Percentiles rank a stretch among this genome's conserved stretches.
Evolutionary conservation across 2,113 vertebrate species (phyloP).

Genomic region (Corynorhinus townsendii): DNA sequence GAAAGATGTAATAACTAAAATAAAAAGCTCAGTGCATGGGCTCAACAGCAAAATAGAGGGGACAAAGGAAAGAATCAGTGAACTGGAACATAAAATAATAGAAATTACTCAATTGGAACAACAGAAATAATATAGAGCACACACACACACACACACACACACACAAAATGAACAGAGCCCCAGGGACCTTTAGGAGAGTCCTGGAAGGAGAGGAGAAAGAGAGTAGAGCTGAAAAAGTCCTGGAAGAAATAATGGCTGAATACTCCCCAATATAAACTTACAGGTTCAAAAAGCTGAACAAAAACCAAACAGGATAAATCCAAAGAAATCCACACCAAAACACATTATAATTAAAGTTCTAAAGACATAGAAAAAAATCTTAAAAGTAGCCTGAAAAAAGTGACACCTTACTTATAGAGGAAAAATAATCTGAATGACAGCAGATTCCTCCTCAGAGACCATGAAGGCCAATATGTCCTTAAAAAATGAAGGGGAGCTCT

Average conservation of each 20-base stretch:
- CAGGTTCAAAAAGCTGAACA: background rate
- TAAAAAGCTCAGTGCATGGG: background rate
- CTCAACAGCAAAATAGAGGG: background rate
- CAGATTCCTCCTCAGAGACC: background rate
- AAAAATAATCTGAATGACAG: background rate
- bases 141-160: too few species aligned
- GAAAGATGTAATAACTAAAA: background rate
- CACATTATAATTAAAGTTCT: background rate
- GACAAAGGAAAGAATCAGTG: background rate
- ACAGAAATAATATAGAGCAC: background rate
- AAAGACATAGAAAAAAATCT: background rate
- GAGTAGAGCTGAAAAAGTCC: background rate
- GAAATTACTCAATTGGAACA: background rate
- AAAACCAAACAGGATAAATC: background rate
- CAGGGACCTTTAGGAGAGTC: background rate
- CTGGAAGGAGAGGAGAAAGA: background rate
- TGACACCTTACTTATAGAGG: background rate
- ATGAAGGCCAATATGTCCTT: background rate
- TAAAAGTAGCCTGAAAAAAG: background rate
- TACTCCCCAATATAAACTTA: background rate
- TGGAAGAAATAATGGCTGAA: background rate
- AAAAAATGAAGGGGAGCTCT: background rate
- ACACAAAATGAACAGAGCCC: background rate
- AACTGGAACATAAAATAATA: background rate
- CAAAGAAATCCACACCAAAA: background rate